Percentiles rank a stretch among this genome's conserved stretches.
These are phyloP conservation scores for Paracentrotus lividus DNA, from an alignment of 53 echinoderm and acorn worm species.

Conservation along the genomic window DNA sequence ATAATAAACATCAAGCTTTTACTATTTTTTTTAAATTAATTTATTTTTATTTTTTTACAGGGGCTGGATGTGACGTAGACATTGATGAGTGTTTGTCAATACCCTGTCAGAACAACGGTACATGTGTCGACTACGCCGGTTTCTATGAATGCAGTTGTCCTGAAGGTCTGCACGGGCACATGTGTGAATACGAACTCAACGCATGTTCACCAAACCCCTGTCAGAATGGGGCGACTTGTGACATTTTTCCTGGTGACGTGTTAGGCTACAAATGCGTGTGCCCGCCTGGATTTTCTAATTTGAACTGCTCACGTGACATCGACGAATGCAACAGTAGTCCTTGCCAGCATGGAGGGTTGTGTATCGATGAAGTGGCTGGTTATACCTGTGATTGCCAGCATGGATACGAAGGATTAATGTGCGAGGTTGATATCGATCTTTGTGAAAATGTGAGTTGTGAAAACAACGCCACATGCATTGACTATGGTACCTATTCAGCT, in stretches of 20 bases:
- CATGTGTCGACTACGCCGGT: slow-evolving; percentile 23
- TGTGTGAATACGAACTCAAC: slow-evolving; percentile 53
- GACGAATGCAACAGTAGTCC: slow-evolving; percentile 57
- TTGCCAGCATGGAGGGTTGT: slow-evolving; percentile 36
- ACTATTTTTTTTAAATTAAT: not conserved
- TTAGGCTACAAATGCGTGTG: slow-evolving; percentile 47
- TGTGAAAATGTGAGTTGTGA: slow-evolving; percentile 24
- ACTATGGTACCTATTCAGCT: not conserved
- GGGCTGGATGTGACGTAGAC: slow-evolving; percentile 71
- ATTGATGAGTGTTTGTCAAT: slow-evolving; percentile 68
- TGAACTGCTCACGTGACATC: slow-evolving; percentile 46
- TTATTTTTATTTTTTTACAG: not conserved
- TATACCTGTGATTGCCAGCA: slow-evolving; percentile 35
- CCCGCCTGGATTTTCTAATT: not conserved
- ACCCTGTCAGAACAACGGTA: slow-evolving; percentile 61
- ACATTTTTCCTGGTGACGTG: slow-evolving; percentile 52
- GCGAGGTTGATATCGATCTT: slow-evolving; percentile 55
- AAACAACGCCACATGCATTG: slow-evolving; percentile 58
- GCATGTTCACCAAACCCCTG: slow-evolving; percentile 57
- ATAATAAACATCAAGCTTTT: too few relatives aligned
- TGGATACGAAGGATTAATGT: slow-evolving; percentile 44
- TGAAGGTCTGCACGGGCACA: slow-evolving; percentile 12
- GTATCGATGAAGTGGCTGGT: slow-evolving; percentile 3
- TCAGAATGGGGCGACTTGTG: slow-evolving; percentile 45
- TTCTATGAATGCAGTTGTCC: slow-evolving; percentile 28